Evolutionary conservation across 2,888 invertebrate genomes (phyloP), one percentile per base, ranked within the genome.

Genomic region (Drosophila nr. perissopoda): DNA sequence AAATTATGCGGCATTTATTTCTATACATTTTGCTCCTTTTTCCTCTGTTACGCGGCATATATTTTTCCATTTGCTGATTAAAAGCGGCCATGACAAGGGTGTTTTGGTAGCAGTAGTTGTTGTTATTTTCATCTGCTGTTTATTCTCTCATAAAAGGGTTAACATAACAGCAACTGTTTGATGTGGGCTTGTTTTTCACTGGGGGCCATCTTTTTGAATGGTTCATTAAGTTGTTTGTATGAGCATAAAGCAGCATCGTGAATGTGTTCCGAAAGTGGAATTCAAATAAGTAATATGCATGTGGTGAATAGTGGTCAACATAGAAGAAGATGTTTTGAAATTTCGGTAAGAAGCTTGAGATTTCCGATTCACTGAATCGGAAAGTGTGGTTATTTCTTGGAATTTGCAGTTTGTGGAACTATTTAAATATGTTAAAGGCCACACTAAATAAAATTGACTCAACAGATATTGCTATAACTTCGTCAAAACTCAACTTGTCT

Each of bases 31-130:
- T 51, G 45, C 13, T 25, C 16, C 11, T 42, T 54, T 48, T 53
- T 57, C 27, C 51, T 57, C 64, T 62, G 71, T 76, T 79, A 69
- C 73, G 57, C 63, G 64, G 76, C 73, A 70, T 70, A 73, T 66
- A 79, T 69, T 79, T 83, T 82, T 78, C 85, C 85, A 86, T 86
- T 86, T 86, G 85, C 83, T 86, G 85, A 86, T 86, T 87, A 86
- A 83, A 87, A 87, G 74, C 73, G 69, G 40, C 66, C 76, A 67
- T 74, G 79, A 81, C 81, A 81, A 73, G 87, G 85, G 65, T 76
- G 85, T 61, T 71, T 76, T 18, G 31, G 31, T 34, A 16, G 31
- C 18, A 33, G 33, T 53, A 59, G 40, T 56, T 56, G 27, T 56
- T 59, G 31, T 45, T 65, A 38, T 68, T 34, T 27, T 36, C 40